Percentiles rank a stretch among this genome's conserved stretches.
Conservation (phyloP, 2,797 vertebrate species). For the Myripristis murdjan region DNA sequence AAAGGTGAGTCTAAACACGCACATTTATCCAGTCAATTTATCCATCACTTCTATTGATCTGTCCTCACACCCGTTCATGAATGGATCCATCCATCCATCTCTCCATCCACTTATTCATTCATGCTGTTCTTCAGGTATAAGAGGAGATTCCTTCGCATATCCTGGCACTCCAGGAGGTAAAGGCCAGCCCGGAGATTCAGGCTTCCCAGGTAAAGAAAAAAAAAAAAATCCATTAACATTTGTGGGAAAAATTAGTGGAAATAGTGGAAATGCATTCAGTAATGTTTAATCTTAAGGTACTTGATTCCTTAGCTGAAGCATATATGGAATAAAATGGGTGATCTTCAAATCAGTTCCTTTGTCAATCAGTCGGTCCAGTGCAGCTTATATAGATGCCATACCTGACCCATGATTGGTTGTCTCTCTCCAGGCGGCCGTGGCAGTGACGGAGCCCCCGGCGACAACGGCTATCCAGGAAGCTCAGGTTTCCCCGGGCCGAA, state of each 20-base stretch:
- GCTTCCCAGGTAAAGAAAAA: slow-evolving; percentile 89
- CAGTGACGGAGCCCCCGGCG: slow-evolving; percentile 85
- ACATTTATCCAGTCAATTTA: neutral
- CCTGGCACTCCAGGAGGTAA: slow-evolving; percentile 87
- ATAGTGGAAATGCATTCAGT: too few species aligned
- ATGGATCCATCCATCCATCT: neutral
- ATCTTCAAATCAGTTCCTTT: too few species aligned
- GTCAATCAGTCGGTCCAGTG: too few species aligned
- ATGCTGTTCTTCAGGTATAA: slow-evolving; percentile 79
- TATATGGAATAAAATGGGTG: too few species aligned
- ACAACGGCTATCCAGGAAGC: slow-evolving; percentile 86
- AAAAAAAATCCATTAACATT: too few species aligned
- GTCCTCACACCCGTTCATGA: neutral
- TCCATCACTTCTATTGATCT: too few species aligned
- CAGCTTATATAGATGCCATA: too few species aligned
- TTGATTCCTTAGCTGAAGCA: too few species aligned
- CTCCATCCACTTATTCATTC: neutral
- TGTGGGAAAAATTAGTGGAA: too few species aligned
- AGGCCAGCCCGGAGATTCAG: slow-evolving; percentile 87
- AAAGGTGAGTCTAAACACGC: slow-evolving; percentile 86
- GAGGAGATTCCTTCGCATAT: slow-evolving; percentile 83
- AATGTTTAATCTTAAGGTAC: too few species aligned
- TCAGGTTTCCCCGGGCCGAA: slow-evolving; percentile 86
- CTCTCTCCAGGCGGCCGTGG: slow-evolving; percentile 84
- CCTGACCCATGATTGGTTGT: neutral